Conservation (phyloP, 2,888 invertebrate species). For the Hypolimnas misippus region DNA sequence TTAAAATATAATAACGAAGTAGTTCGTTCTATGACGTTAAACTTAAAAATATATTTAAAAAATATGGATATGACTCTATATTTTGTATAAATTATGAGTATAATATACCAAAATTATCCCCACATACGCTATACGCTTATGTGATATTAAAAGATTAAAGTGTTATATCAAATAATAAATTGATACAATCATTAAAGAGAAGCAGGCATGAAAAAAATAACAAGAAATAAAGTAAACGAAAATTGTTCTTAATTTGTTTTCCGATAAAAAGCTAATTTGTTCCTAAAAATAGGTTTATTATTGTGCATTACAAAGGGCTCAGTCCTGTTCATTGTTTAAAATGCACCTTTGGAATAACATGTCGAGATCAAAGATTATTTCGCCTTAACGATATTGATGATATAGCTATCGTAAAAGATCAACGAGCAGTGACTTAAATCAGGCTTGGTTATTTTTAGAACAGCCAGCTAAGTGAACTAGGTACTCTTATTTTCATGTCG, state of each 20-base stretch:
- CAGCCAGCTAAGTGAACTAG: constrained; percentile 46
- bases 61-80: no score
- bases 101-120: no score
- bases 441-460: constrained; percentile 48
- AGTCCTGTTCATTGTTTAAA: constrained; percentile 42
- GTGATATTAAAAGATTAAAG: no score
- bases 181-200: not conserved
- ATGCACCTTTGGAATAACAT: constrained; percentile 44
- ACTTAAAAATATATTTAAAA: no score
- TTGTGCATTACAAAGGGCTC: constrained; percentile 33
- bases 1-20: no score
- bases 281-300: not conserved
- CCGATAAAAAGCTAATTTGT: no score
- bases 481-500: constrained; percentile 46
- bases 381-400: constrained; percentile 67
- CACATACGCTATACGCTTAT: no score
- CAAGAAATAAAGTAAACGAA: not conserved
- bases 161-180: no score
- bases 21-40: no score
- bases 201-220: not conserved
- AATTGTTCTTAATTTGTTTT: not conserved
- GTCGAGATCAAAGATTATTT: constrained; percentile 67
- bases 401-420: constrained; percentile 49
- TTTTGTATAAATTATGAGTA: no score
- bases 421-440: constrained; percentile 46